Evolutionary conservation across 2,888 invertebrate genomes (phyloP), one percentile per base, ranked within the genome.

Genomic region (Dichetophora obliterata): DNA sequence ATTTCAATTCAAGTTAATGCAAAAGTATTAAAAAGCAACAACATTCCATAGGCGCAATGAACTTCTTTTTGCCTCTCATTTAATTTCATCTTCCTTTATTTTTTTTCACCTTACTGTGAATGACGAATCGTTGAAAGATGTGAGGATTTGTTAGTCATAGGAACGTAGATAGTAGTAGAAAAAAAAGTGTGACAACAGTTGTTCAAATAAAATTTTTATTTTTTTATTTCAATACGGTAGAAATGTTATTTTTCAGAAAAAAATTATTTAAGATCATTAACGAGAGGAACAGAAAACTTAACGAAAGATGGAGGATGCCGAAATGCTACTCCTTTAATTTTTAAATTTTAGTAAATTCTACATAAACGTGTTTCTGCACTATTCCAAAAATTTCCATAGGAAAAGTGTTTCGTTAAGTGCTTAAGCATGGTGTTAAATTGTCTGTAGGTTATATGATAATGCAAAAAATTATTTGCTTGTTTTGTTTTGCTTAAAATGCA

Each of bases 61-160:
- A 70, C 70, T 70, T 69, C n/a, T n/a, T 43, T 65, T 8, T 52
- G 34, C 37, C 34, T 54, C 34, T 19, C 22, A n/a, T 48, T 50
- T 48, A 3, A 68, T 24, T 24, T 50, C 34, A 16, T 14, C 24
- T 11, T 31, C n/a, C n/a, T n/a, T n/a, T n/a, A n/a, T n/a, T n/a
- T 52, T 24, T 0, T 22, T 50, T 50, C 8, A 11, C 50, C 27
- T 65, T 54, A 16, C 52, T 24, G 34, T n/a, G 27, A 31, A n/a
- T 69, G 69, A 69, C 69, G 69, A 69, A 69, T 69, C 52, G 31
- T 31, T 69, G 19, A 52, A 69, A 50, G 52, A 52, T 34, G 69
- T 52, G n/a, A 68, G 69, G 69, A 69, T 69, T 54, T 69, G 54
- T 54, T 69, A 69, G 54, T 54, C 34, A 54, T 54, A 54, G 52